phyloP scores from a whole-genome alignment of 2,797 vertebrate genomes.

The Centropyge bicolor region DNA sequence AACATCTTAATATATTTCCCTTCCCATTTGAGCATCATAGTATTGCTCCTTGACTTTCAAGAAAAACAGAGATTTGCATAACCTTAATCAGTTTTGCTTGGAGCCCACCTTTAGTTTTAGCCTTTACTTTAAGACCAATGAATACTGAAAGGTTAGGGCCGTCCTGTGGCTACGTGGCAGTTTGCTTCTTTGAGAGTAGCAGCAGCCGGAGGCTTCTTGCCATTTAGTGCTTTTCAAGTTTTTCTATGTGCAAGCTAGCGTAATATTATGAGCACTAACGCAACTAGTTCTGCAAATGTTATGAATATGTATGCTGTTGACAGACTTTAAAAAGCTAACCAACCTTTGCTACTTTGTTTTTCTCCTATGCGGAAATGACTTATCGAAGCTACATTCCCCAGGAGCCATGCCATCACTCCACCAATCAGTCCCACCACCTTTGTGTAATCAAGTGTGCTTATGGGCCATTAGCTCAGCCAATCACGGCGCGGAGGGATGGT shows the following conservation, averaged over 20 bases:
- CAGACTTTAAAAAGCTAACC: background rate
- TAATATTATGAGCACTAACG: background rate
- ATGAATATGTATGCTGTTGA: background rate
- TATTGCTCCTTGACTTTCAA: conserved; percentile 2
- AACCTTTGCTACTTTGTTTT: conserved; percentile 8
- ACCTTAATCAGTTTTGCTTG: conserved; percentile 24
- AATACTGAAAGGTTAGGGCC: conserved; percentile 46
- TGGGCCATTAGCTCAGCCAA: conserved; percentile 70
- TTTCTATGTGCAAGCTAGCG: background rate
- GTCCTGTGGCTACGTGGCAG: conserved; percentile 28
- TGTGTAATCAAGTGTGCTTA: conserved; percentile 65
- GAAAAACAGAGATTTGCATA: conserved; percentile 31
- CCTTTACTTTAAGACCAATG: conserved; percentile 23
- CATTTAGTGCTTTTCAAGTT: conserved; percentile 41
- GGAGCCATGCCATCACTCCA: conserved; percentile 40
- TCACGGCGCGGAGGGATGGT: conserved; percentile 34
- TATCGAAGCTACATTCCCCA: conserved; percentile 36
- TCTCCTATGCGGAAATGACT: conserved; percentile 32
- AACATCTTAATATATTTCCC: background rate
- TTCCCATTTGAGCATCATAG: background rate
- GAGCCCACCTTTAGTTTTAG: conserved; percentile 24
- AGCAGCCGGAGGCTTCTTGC: conserved; percentile 18
- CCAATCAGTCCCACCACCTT: conserved; percentile 62
- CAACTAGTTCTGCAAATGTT: background rate
- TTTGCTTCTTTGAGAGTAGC: conserved; percentile 12